Percentiles rank a stretch among this genome's conserved stretches.
Conservation (phyloP, 2,888 invertebrate genomes). For the Rhingia rostrata region DNA sequence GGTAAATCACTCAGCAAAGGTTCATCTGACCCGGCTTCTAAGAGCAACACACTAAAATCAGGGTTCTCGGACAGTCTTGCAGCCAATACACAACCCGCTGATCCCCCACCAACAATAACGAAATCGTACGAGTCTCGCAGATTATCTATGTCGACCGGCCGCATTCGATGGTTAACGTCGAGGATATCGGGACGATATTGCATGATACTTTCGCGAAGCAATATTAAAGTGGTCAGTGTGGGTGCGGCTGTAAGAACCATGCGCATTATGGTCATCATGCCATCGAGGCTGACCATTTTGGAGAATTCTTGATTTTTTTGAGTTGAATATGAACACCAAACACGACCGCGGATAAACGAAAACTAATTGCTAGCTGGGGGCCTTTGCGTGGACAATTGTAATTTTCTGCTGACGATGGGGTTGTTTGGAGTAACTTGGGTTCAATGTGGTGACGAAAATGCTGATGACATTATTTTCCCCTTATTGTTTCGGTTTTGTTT, state of each 20-base stretch:
- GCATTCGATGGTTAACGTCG: slow-evolving; percentile 86
- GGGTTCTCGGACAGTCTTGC: slow-evolving; percentile 90
- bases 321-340: slow-evolving; percentile 10
- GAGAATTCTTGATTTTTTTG: neutral
- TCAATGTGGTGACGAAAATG: slow-evolving; percentile 24
- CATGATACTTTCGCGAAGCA: slow-evolving; percentile 87
- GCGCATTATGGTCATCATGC: slow-evolving; percentile 85
- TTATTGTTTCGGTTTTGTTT: slow-evolving; percentile 16
- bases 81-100: slow-evolving; percentile 91
- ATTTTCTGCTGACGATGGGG: slow-evolving; percentile 28
- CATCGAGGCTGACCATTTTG: slow-evolving; percentile 76
- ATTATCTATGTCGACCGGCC: slow-evolving; percentile 84
- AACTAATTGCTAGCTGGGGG: slow-evolving; percentile 77
- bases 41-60: slow-evolving; percentile 88
- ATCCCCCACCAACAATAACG: slow-evolving; percentile 91
- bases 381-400: slow-evolving; percentile 77
- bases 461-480: slow-evolving; percentile 8
- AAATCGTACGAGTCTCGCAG: slow-evolving; percentile 89
- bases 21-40: slow-evolving; percentile 92
- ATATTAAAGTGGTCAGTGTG: slow-evolving; percentile 86
- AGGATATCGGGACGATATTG: slow-evolving; percentile 88
- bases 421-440: slow-evolving; percentile 16
- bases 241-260: slow-evolving; percentile 87
- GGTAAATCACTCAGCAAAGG: slow-evolving; percentile 89
- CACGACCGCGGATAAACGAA: slow-evolving; percentile 7